Evolutionary conservation across 2,797 vertebrate genomes (phyloP), one percentile per base, ranked within the genome.

Genomic region (Falco berigora): DNA sequence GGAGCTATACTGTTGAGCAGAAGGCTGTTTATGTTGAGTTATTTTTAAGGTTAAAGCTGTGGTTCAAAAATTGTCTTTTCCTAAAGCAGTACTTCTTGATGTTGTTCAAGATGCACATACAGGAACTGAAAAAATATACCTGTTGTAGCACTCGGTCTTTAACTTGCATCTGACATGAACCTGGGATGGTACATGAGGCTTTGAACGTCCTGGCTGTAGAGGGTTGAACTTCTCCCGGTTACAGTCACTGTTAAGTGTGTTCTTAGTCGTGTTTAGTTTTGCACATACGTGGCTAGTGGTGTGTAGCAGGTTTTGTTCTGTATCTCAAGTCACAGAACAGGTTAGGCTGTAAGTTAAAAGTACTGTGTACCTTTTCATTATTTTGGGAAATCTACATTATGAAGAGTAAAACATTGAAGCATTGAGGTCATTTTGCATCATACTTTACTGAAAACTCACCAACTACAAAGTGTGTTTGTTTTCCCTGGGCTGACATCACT

Each of bases 171-270:
- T 82, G 44, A 4, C 0, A 3, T 8, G 42, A n/a, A 20, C 22
- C 30, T 62, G 44, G 10, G 25, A 3, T 1, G 9, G 28, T 49
- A 19, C 30, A 3, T 8, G 55, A 63, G 44, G 22, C 58, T 28
- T 27, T 20, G 72, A 82, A 72, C 46, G 10, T 73, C 44, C 56
- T 83, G 59, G 2, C 42, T 34, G 72, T 8, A 38, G 22, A 44
- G 25, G 56, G 49, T 0, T 42, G 44, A 30, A 23, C 75, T 81
- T 68, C 36, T 58, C 36, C 58, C 42, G 6, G n/a, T 74, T 34
- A 4, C 1, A 6, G 34, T 27, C 11, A 24, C 24, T 7, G 0
- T 7, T 6, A 21, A 40, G 9, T 9, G 3, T 27, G 58, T 12
- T 46, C 14, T 27, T n/a, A 27, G 9, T 15, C 27, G 27, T 63